A percentile compares a stretch with the other conserved stretches of the same genome.
These are phyloP conservation scores for Augochlora pura DNA, from an alignment of 1,140 invertebrate species.

Conservation along the genomic window DNA sequence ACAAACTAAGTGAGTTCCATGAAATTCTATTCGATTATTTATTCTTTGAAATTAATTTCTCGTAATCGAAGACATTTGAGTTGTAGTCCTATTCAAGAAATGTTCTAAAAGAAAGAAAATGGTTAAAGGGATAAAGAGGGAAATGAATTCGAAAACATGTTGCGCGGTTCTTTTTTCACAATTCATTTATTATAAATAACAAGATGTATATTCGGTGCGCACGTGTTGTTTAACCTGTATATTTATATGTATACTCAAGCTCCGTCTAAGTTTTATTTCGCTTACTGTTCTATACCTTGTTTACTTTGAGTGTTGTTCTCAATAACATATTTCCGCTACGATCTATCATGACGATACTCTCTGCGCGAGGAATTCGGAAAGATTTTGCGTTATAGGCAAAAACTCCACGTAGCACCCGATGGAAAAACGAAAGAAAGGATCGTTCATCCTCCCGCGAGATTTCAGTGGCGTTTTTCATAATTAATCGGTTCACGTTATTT, in stretches of 20 bases:
- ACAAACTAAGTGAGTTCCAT: no score
- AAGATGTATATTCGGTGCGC: slow-evolving; percentile 79
- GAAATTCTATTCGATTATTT: no score
- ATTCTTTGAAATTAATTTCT: not conserved
- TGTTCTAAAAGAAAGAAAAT: not conserved
- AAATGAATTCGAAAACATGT: not conserved
- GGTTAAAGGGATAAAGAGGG: not conserved
- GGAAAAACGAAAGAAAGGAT: slow-evolving; percentile 33
- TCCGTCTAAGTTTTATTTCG: slow-evolving; percentile 69
- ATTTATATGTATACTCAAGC: slow-evolving; percentile 74
- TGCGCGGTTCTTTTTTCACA: slow-evolving; percentile 62
- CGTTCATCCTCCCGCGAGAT: slow-evolving; percentile 50
- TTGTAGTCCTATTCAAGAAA: not conserved
- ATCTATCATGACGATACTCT: slow-evolving; percentile 48
- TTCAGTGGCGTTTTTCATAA: slow-evolving; percentile 30
- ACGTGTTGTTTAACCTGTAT: slow-evolving; percentile 74
- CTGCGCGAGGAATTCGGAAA: slow-evolving; percentile 48
- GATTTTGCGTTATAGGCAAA: slow-evolving; percentile 36
- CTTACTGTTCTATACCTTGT: slow-evolving; percentile 65
- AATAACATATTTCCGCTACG: slow-evolving; percentile 54
- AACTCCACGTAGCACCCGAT: slow-evolving; percentile 39
- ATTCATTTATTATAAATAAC: slow-evolving; percentile 80
- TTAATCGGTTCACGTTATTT: no score
- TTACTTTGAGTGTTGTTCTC: slow-evolving; percentile 61
- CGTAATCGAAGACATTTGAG: not conserved